Conservation (phyloP, 2,888 invertebrate genomes). For the Hirtodrosophila confusa region DNA sequence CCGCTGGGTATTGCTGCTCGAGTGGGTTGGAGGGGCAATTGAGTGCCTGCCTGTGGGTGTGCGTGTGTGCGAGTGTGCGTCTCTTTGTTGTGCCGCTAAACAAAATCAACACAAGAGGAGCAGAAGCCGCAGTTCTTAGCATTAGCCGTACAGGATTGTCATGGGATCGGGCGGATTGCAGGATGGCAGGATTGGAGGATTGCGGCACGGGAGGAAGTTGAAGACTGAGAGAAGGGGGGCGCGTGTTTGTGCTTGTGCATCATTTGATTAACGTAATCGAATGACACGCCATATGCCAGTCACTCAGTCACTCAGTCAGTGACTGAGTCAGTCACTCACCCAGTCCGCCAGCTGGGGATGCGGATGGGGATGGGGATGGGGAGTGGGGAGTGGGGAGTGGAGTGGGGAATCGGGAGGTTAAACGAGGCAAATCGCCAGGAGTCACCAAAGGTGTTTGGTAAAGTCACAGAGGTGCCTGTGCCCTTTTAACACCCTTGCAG, state of each 20-base stretch:
- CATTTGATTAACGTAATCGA: constrained; percentile 79
- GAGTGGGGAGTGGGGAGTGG: too few relatives aligned
- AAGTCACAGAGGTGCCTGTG: constrained; percentile 48
- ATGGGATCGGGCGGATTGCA: constrained; percentile 23
- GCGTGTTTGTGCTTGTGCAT: constrained; percentile 64
- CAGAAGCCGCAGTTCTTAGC: constrained; percentile 46
- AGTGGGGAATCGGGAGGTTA: constrained; percentile 23
- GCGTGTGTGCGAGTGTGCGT: constrained; percentile 8
- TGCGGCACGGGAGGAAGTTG: not conserved
- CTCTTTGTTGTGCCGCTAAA: constrained; percentile 54
- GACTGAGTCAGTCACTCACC: constrained; percentile 25
- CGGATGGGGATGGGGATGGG: too few relatives aligned
- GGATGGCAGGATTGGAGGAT: not conserved
- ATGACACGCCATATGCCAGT: constrained; percentile 75
- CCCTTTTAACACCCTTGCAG: constrained; percentile 6
- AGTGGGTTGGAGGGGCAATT: constrained; percentile 3
- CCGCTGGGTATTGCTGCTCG: constrained; percentile 30
- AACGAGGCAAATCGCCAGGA: constrained; percentile 60
- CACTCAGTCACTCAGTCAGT: constrained; percentile 37
- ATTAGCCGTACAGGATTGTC: constrained; percentile 38
- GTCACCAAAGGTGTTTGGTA: constrained; percentile 52
- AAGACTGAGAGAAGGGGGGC: not conserved
- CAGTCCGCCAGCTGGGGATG: constrained; percentile 19
- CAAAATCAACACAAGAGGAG: constrained; percentile 57
- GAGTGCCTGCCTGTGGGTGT: constrained; percentile 14